Evolutionary conservation across 2,888 invertebrate genomes (phyloP), one percentile per base, ranked within the genome.

Genomic region (Drepanosiphum platanoidis): DNA sequence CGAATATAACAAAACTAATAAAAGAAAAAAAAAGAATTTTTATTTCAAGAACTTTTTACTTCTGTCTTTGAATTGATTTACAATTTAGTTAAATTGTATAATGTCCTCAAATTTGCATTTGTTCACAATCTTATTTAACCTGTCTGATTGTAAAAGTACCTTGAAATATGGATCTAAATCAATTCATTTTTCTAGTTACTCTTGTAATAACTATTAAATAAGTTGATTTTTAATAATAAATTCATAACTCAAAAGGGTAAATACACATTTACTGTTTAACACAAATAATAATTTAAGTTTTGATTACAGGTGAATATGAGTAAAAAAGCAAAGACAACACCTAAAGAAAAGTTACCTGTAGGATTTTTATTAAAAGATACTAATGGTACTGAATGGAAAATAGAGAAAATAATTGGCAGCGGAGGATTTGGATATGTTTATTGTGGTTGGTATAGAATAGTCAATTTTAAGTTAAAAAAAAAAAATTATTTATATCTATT

Each of bases 361-460:
- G 97, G 96, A 0, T 94, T 95, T 89, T 91, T 96, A 82, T 91
- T 98, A 86, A 93, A 93, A 80, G 97, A 97, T 91, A 91, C 95
- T 68, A 92, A 92, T 32, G 93, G 94, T 88, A 95, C 94, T 88
- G 92, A 94, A 89, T 98, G 98, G 98, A 93, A 93, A 88, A 91
- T 98, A 86, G 97, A 97, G 1, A 93, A 94, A 88, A 93, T 95
- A 7, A 94, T 98, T 88, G 98, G 98, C 15, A 89, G 91, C 87
- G 98, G 98, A 86, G 97, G 97, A 87, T 98, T 98, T 91, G 98
- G 98, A 4, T 94, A 97, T 88, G 96, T 98, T 88, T 98, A 97
- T 90, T 91, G 96, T 86, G 92, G 92, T 92, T 30, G 11, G 74
- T 81, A 64, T 27, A 27, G 27, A 13, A 9, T 64, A 64, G 9